A percentile compares a stretch with the other conserved stretches of the same genome.
Conservation (phyloP, 2,113 vertebrate genomes). For the Triplophysa tibetana region DNA sequence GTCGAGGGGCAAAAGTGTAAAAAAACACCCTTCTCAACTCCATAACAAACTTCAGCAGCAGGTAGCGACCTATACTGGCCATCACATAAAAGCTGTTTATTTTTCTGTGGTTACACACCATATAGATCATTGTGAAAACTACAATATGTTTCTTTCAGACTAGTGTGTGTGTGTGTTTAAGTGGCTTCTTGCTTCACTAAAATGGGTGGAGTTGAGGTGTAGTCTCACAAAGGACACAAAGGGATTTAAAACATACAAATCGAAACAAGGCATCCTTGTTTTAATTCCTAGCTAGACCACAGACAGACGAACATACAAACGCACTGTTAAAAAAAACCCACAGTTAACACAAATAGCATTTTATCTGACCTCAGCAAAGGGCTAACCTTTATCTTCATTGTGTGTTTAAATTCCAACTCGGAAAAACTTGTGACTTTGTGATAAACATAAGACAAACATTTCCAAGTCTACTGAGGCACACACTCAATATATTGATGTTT, state of each 20-base stretch:
- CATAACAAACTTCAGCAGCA: not conserved
- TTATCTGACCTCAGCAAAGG: slow-evolving; percentile 45
- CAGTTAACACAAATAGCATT: not conserved
- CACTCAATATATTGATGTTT: not conserved
- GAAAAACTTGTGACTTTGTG: slow-evolving; percentile 31
- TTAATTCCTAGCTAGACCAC: not conserved
- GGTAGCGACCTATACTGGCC: not conserved
- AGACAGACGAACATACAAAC: not conserved
- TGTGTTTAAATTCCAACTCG: slow-evolving; percentile 57
- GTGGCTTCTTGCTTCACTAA: not conserved
- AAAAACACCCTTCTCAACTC: not conserved
- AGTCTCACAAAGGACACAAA: slow-evolving; percentile 11
- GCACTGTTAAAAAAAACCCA: not conserved
- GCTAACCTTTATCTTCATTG: slow-evolving; percentile 54
- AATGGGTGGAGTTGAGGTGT: slow-evolving; percentile 13
- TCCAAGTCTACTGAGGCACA: not conserved
- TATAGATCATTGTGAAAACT: slow-evolving; percentile 23
- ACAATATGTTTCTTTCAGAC: slow-evolving; percentile 3
- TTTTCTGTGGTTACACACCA: slow-evolving; percentile 10
- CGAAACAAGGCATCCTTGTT: not conserved
- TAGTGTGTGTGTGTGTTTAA: slow-evolving; percentile 2
- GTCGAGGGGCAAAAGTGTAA: not conserved
- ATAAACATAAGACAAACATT: not conserved
- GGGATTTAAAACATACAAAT: not conserved
- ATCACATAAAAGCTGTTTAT: slow-evolving; percentile 20